Percentiles rank a stretch among this genome's conserved stretches.
Evolutionary conservation across 2,113 vertebrate species (phyloP).

Genomic region (Cricetomys ansorgei): DNA sequence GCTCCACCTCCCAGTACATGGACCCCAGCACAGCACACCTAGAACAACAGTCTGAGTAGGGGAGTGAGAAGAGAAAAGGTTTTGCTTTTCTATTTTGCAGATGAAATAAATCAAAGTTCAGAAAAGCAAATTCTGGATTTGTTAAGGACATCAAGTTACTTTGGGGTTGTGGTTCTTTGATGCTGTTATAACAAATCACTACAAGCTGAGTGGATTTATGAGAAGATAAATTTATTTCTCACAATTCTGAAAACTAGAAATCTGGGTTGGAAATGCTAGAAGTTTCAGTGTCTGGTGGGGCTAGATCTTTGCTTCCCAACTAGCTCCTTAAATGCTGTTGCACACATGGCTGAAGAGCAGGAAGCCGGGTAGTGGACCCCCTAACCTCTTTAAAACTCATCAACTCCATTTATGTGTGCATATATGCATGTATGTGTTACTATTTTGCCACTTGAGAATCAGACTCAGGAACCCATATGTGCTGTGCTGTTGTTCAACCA

Average conservation of each 20-base stretch:
- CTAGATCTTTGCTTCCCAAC: background rate
- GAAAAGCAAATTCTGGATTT: background rate
- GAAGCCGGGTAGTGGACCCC: background rate
- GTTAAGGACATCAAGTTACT: background rate
- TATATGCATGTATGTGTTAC: background rate
- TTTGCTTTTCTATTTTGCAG: background rate
- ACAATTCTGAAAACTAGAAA: background rate
- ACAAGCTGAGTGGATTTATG: background rate
- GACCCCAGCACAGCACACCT: background rate
- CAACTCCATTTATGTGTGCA: background rate
- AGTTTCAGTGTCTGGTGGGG: background rate
- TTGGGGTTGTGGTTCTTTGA: background rate
- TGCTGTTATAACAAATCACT: background rate
- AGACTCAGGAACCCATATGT: background rate
- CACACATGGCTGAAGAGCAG: background rate
- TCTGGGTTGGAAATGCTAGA: background rate
- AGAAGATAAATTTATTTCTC: background rate
- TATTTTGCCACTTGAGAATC: background rate
- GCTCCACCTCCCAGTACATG: background rate
- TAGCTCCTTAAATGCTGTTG: background rate
- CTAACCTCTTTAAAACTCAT: no score
- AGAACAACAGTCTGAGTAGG: background rate
- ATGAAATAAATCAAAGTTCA: background rate
- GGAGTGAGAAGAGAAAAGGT: background rate
- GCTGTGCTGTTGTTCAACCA: background rate